Evolutionary conservation across 2,888 invertebrate species (phyloP), one percentile per base, ranked within the genome.

Genomic region (Clunio marinus): DNA sequence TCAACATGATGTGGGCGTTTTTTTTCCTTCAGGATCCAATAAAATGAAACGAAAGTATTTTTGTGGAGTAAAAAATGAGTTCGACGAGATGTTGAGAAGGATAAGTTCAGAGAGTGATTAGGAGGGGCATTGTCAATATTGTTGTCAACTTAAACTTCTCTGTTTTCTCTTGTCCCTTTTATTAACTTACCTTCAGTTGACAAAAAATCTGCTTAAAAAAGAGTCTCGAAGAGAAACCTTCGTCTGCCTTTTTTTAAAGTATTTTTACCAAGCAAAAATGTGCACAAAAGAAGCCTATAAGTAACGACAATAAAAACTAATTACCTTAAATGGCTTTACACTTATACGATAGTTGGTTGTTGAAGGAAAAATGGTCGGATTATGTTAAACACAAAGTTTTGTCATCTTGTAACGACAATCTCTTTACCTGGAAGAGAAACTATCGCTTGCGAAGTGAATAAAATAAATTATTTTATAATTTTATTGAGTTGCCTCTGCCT

Each of bases 31-130:
- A 28, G 32, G 25, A 28, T 55, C 66, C 27, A 66, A 66, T 66
- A 66, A 66, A 66, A 66, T 24, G 66, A 66, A 66, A 66, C 51
- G 66, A 66, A 66, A 66, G 66, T 66, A 66, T 66, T 46, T 35
- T 66, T 66, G 51, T 66, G 32, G 66, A 66, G 66, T 66, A 66
- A 66, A 66, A 66, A 66, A 66, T 66, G 66, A 66, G 66, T 66
- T 66, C 51, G 59, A n/a, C 13, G n/a, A 3, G 15, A 27, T 32
- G 15, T 17, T 13, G 35, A 13, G 62, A 37, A 62, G 41, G 62
- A 62, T 62, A 20, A n/a, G n/a, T n/a, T n/a, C n/a, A n/a, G n/a
- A n/a, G n/a, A n/a, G n/a, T n/a, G n/a, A n/a, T n/a, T n/a, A n/a
- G n/a, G n/a, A n/a, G n/a, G n/a, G n/a, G n/a, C n/a, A n/a, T n/a